phyloP scores from a whole-genome alignment of 2,797 vertebrate species.

The Enteromius thamalakanensis region DNA sequence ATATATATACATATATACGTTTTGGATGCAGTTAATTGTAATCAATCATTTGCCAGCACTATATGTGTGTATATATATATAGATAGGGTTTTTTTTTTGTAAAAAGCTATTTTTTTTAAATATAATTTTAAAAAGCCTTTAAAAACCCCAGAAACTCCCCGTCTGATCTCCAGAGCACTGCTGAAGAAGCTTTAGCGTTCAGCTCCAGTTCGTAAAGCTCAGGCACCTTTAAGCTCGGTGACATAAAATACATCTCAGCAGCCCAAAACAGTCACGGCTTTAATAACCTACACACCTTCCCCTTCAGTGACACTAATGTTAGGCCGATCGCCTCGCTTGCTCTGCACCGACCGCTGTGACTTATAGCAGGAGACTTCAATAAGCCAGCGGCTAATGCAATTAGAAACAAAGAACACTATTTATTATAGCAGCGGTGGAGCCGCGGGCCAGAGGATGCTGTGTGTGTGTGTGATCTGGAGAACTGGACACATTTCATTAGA shows the following conservation, averaged over 20 bases:
- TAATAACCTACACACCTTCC: conserved; percentile 73
- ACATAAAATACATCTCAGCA: conserved; percentile 61
- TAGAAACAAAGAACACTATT: conserved; percentile 69
- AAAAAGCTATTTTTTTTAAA: not conserved
- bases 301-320: conserved; percentile 72
- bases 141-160: not conserved
- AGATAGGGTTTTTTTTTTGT: too few species aligned
- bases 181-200: not conserved
- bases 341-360: conserved; percentile 60
- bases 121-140: not conserved
- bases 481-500: conserved; percentile 51
- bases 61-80: too few species aligned
- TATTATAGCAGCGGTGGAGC: conserved; percentile 60
- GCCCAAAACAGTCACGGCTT: conserved; percentile 56
- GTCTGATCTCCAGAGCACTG: not conserved
- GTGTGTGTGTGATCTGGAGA: conserved; percentile 30
- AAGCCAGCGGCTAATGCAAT: conserved; percentile 75
- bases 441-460: conserved; percentile 14
- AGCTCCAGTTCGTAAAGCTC: conserved; percentile 32
- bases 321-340: conserved; percentile 64
- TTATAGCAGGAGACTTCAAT: conserved; percentile 71
- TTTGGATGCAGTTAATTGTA: too few species aligned
- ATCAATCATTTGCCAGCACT: too few species aligned
- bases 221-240: conserved; percentile 57
- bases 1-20: too few species aligned